phyloP scores from a whole-genome alignment of 2,113 vertebrate genomes.

The Oncorhynchus masou region DNA sequence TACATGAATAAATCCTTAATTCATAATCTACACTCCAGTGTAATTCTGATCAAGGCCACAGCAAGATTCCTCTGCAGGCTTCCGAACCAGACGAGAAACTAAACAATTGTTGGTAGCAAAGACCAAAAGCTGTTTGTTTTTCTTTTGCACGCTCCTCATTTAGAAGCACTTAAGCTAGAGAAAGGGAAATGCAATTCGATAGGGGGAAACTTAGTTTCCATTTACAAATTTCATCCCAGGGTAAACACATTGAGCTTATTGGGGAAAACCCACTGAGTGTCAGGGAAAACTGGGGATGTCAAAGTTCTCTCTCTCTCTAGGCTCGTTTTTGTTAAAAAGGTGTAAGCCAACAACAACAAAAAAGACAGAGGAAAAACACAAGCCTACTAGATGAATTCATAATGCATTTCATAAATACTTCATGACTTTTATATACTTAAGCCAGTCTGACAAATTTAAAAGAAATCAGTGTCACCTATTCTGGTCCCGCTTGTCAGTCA shows the following conservation, averaged over 20 bases:
- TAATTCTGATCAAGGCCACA: slow-evolving; percentile 71
- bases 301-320: slow-evolving; percentile 23
- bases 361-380: slow-evolving; percentile 55
- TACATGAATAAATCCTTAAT: slow-evolving; percentile 54
- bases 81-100: slow-evolving; percentile 60
- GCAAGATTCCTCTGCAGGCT: slow-evolving; percentile 62
- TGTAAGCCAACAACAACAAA: background rate
- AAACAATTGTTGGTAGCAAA: slow-evolving; percentile 61
- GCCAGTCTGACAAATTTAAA: slow-evolving; percentile 85
- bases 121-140: slow-evolving; percentile 49
- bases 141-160: slow-evolving; percentile 62
- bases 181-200: slow-evolving; percentile 64
- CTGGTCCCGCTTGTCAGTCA: slow-evolving; percentile 95
- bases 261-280: slow-evolving; percentile 64
- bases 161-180: slow-evolving; percentile 67
- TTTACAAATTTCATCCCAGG: slow-evolving; percentile 39
- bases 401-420: slow-evolving; percentile 99
- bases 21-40: slow-evolving; percentile 56
- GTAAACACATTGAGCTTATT: slow-evolving; percentile 69
- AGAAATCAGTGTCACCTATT: slow-evolving; percentile 88
- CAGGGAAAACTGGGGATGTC: slow-evolving; percentile 64
- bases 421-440: slow-evolving; percentile 91
- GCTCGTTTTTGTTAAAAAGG: slow-evolving; percentile 81
- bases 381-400: slow-evolving; percentile 82
- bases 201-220: slow-evolving; percentile 22